Evolutionary conservation across 2,113 vertebrate genomes (phyloP), one percentile per base, ranked within the genome.

Genomic region (Engraulis encrasicolus): DNA sequence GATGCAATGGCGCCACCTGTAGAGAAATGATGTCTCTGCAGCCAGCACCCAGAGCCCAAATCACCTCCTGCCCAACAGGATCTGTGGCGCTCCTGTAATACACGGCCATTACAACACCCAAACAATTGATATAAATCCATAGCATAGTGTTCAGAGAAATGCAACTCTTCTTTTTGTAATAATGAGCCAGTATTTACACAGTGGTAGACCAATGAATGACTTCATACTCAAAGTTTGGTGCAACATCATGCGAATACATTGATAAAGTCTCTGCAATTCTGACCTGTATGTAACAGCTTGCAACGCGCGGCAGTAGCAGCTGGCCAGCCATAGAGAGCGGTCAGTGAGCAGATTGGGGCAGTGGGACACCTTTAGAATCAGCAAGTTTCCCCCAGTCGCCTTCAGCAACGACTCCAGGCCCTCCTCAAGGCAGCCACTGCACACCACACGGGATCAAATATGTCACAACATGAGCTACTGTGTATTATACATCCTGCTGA

Each of bases 1-100:
- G 98, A 61, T 99, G 97, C 83, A 99, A 93, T 45, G 98, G 98
- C 0, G 98, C 98, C 84, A 99, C 98, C 93, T 99, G 98, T 40
- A 99, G 95, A 85, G 98, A 99, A 91, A 99, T 99, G 61, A 99
- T 99, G 92, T 99, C 98, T 93, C 98, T 96, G 91, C 98, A 99
- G 82, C 98, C 98, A 50, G 98, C 98, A 23, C 98, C 98, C 0
- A 99, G 93, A 18, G 98, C 98, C 98, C 98, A 99, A 90, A 99
- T 99, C 61, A 99, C 98, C 81, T 99, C 98, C 38, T 99, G 98
- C 85, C 98, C 98, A 20, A 99, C 98, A 0, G 98, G 98, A 87
- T 99, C 98, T 0, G 98, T 99, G 49, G 97, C 96, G 50, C 98
- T 99, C 94, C 98, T 99, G 90, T 85, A 92, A 36, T 12, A 90